Evolutionary conservation across 2,888 invertebrate genomes (phyloP).

Genomic region (Eristalinus sepulchralis): DNA sequence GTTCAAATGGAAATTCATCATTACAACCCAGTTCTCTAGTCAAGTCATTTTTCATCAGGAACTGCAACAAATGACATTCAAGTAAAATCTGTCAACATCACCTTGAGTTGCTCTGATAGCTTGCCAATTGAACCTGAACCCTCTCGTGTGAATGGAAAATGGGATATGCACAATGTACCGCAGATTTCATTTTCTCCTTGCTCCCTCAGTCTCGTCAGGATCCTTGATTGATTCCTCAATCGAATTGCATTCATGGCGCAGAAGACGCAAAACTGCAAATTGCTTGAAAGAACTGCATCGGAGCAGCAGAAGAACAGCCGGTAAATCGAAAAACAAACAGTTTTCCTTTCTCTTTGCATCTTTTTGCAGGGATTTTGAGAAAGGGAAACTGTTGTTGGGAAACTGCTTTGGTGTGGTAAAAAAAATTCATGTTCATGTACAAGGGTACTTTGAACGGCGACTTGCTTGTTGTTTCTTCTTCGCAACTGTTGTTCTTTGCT

Average conservation of each 20-base stretch:
- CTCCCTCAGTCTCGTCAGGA: too few species aligned
- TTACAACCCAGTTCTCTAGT: neutral
- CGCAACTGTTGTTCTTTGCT: too few species aligned
- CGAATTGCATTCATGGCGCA: constrained; percentile 1
- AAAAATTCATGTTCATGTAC: too few species aligned
- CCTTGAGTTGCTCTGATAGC: neutral
- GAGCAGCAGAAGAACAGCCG: too few species aligned
- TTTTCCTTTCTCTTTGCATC: neutral
- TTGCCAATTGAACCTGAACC: neutral
- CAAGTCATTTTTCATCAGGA: neutral
- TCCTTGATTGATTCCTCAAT: neutral
- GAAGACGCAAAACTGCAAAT: neutral
- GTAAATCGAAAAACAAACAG: constrained; percentile 32
- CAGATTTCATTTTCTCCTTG: too few species aligned
- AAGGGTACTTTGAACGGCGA: too few species aligned
- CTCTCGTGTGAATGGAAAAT: neutral
- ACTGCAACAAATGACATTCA: neutral
- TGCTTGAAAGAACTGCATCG: constrained; percentile 1
- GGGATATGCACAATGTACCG: neutral
- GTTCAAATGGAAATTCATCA: neutral
- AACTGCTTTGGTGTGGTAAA: neutral
- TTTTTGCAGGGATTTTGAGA: neutral
- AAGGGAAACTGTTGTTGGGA: neutral
- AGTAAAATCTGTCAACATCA: constrained; percentile 14
- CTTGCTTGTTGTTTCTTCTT: too few species aligned